Base-by-base conservation (phyloP, 1,140 invertebrate species). In the Danaus plexippus region DNA sequence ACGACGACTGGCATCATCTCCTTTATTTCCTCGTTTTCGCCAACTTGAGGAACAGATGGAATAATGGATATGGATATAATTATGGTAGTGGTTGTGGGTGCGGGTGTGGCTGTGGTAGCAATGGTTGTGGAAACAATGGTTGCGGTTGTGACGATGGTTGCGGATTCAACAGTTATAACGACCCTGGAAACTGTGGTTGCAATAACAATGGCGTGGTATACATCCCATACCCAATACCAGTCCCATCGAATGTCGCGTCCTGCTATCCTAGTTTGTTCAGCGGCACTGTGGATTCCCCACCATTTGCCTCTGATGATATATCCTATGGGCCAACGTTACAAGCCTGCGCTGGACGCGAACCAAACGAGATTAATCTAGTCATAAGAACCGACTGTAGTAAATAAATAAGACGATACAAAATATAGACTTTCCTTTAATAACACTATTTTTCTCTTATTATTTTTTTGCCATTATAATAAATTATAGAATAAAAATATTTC, bases 21-120 rank as follows among this genome's bases (percentile, higher is more conserved):
- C 59, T 80, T 9, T 79, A 71, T 51, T 71, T 69, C 40, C 57
- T 80, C 9, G 57, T 82, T 40, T 72, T 73, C 40, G 69, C 75
- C 3, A 32, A 32, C 22, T 43, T 77, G 46, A 68, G 52, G 9
- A 71, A 73, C 13, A 64, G 43, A 61, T 46, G 41, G 13, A 53
- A 48, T 2, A 55, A 41, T 43, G 47, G 52, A 2, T 52, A 44
- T 9, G 44, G 49, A 6, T 48, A 55, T 52, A 55, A 58, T 8
- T 57, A 15, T 52, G 57, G 64, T 7, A 43, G 53, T 40, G 49
- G 52, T 44, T 48, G 59, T 43, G 50, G 61, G 8, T 54, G 59
- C 48, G 60, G 54, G 43, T 55, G 63, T 22, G 49, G 47, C 1
- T 57, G 46, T 44, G 54, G 60, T 40, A 43, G 12, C 12, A 44